Evolutionary conservation across 2,113 vertebrate genomes (phyloP).

Genomic region (Phodopus roborovskii): DNA sequence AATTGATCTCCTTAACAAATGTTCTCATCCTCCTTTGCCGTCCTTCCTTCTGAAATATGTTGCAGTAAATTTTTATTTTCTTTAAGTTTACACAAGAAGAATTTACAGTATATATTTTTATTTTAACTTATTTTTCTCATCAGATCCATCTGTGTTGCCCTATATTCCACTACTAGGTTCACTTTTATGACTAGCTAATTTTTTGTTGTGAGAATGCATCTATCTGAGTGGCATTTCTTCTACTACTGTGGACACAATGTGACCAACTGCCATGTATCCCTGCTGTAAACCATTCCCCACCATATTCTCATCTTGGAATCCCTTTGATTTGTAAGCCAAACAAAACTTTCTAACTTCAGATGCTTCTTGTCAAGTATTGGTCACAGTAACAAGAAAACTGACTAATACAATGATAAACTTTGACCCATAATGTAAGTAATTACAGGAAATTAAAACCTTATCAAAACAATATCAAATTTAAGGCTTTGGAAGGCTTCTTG

Average conservation of each 20-base stretch:
- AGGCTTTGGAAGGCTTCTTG: slow-evolving; percentile 12
- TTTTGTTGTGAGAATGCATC: background rate
- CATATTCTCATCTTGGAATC: background rate
- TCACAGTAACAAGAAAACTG: background rate
- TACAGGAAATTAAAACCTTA: background rate
- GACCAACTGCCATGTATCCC: no score
- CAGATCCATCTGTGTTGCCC: background rate
- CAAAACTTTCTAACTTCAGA: background rate
- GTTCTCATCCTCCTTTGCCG: background rate
- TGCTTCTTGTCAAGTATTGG: background rate
- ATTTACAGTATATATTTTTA: background rate
- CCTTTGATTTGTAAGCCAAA: background rate
- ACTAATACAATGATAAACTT: background rate
- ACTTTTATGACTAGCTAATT: background rate
- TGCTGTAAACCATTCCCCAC: background rate
- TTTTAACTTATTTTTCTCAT: background rate
- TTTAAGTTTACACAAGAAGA: slow-evolving; percentile 10
- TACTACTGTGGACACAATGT: background rate
- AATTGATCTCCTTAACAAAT: background rate
- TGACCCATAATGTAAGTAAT: background rate
- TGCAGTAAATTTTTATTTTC: background rate
- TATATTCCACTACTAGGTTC: background rate
- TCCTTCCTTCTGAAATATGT: background rate
- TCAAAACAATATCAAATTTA: background rate
- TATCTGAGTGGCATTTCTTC: background rate